phyloP scores from a whole-genome alignment of 1,140 invertebrate species.

The Trichonephila clavipes region DNA sequence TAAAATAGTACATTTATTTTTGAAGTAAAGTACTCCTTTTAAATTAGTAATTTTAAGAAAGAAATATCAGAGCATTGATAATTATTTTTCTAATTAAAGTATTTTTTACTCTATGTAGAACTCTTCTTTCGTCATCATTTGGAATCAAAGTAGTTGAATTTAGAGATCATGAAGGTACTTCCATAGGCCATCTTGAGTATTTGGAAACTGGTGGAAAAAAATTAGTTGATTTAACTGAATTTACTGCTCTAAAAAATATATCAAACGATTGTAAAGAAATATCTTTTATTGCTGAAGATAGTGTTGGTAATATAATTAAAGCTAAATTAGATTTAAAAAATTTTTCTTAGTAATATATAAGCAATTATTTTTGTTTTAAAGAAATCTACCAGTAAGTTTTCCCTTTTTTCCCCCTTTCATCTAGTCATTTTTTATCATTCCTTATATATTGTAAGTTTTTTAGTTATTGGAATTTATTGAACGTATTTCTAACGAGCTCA shows the following conservation, averaged over 20 bases:
- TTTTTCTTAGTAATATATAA: not conserved
- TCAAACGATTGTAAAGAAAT: not conserved
- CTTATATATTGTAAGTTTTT: too few relatives aligned
- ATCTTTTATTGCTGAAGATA: slow-evolving; percentile 59
- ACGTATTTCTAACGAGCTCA: too few relatives aligned
- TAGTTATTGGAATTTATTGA: too few relatives aligned
- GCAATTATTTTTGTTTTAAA: too few relatives aligned
- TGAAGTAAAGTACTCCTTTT: not conserved
- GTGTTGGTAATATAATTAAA: slow-evolving; percentile 53
- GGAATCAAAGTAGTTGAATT: slow-evolving; percentile 88
- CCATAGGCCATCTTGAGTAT: slow-evolving; percentile 86
- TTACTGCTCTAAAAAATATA: not conserved
- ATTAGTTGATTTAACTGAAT: slow-evolving; percentile 32
- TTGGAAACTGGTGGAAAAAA: not conserved
- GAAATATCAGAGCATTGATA: too few relatives aligned
- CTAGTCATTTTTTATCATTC: too few relatives aligned
- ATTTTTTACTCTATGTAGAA: not conserved
- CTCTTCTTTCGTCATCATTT: slow-evolving; percentile 84
- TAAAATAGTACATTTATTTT: too few relatives aligned
- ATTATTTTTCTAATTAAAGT: too few relatives aligned
- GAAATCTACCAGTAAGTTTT: too few relatives aligned
- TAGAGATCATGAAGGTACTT: slow-evolving; percentile 84
- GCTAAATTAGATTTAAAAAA: slow-evolving; percentile 25
- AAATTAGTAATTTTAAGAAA: too few relatives aligned
- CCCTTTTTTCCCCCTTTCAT: too few relatives aligned